phyloP scores from a whole-genome alignment of 53 echinoderm and acorn worm genomes.

The Paracentrotus lividus region DNA sequence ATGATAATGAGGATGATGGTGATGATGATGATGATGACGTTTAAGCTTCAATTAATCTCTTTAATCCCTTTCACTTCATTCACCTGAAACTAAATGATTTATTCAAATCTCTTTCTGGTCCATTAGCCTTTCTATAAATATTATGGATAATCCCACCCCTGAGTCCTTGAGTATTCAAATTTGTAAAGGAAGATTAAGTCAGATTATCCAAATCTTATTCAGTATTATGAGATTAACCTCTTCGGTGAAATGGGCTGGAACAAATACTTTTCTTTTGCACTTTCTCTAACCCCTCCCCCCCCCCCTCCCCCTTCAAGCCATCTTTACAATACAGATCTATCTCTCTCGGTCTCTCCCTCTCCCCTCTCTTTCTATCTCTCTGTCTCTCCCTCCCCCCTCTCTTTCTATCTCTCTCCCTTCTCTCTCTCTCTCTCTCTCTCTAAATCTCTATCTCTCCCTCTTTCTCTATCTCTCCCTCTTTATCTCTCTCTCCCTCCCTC shows the following conservation, averaged over 20 bases:
- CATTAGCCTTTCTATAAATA: not conserved
- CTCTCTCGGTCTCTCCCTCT: not conserved
- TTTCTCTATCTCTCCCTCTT: not conserved
- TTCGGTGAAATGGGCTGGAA: not conserved
- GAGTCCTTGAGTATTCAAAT: not conserved
- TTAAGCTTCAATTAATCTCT: not conserved
- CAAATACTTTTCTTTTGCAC: not conserved
- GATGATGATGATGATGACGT: not conserved
- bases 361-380: not conserved
- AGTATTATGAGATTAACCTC: not conserved
- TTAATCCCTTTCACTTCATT: not conserved
- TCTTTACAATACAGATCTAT: not conserved
- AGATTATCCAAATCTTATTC: not conserved
- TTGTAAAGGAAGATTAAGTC: not conserved
- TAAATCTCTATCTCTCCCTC: not conserved
- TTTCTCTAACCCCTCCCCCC: too few species aligned
- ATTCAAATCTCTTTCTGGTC: not conserved
- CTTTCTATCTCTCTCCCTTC: not conserved
- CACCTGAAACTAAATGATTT: not conserved
- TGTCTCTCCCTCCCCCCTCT: not conserved
- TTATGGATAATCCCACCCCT: not conserved
- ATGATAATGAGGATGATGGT: not conserved
- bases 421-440: not conserved
- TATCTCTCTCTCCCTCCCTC: conserved; percentile 6
- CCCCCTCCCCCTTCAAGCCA: not conserved